Base-by-base conservation (phyloP, 1,140 invertebrate genomes). In the Drosophila sturtevanti region DNA sequence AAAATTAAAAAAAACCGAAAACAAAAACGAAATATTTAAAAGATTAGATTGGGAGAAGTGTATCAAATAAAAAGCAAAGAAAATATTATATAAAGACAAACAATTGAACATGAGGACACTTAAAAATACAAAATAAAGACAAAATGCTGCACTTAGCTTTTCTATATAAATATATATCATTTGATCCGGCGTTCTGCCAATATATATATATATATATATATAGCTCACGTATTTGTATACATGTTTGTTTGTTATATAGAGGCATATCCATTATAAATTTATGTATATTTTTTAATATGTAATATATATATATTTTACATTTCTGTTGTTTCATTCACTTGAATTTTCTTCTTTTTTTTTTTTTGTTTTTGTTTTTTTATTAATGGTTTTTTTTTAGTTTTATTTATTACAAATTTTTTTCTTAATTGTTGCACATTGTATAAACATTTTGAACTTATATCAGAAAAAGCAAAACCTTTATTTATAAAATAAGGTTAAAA, bases 401-500 rank as follows among this genome's bases (percentile, higher is more conserved):
- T 54, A 22, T 54, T 55, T 72, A 70, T 56, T 84, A 63, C 69
- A 75, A 75, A 68, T 68, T 27, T 66, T 11, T 60, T 31, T 58
- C 59, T 63, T 67, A 61, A 61, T 62, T 31, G 56, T 56, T 74
- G 70, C 72, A 56, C 63, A 51, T 60, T 12, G 7, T 44, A 44
- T 61, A 48, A 48, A 48, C 3, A 14, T 80, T 55, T 56, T 63
- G 34, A 37, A 72, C 67, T 81, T 74, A 89, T 78, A 79, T 44
- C 59, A 21, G 44, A 77, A 93, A 37, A 58, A 68, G 64, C 63
- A 41, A 68, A 67, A 68, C 27, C 72, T 61, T 41, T 75, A 75
- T 75, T 75, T 75, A 75, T 75, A 75, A 75, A 75, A 75, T 75
- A 75, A 75, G 72, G 72, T 75, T 73, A 73, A 34, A 56, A n/a